Conservation (phyloP, 2,888 invertebrate genomes). For the Prosopocoilus inquinatus region DNA sequence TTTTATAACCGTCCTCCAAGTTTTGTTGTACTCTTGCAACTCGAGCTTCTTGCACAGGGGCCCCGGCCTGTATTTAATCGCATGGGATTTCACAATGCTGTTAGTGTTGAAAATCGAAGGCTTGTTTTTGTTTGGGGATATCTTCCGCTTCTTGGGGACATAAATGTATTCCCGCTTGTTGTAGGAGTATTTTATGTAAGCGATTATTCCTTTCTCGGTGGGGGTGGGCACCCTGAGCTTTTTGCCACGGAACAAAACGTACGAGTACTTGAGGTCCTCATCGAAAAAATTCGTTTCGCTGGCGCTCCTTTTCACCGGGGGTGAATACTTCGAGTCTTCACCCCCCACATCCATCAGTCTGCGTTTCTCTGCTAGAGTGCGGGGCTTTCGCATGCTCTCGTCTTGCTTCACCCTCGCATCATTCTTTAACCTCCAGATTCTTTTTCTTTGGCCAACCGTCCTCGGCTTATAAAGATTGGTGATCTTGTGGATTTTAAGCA, state of each 20-base stretch:
- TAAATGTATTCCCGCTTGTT: constrained; percentile 15
- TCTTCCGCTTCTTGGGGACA: constrained; percentile 7
- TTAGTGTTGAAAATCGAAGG: constrained; percentile 17
- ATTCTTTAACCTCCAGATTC: constrained; percentile 9
- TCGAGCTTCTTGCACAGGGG: constrained; percentile 55
- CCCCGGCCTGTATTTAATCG: constrained; percentile 57
- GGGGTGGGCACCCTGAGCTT: constrained; percentile 21
- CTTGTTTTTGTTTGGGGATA: constrained; percentile 13
- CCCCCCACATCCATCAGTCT: constrained; percentile 9
- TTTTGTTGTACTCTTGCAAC: constrained; percentile 52
- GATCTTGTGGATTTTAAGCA: constrained; percentile 9
- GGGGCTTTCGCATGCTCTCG: constrained; percentile 47
- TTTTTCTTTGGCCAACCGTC: constrained; percentile 13
- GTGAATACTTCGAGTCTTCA: constrained; percentile 1
- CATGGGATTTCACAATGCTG: constrained; percentile 36
- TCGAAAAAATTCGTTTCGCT: not conserved
- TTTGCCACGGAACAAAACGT: constrained; percentile 23
- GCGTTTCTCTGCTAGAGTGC: constrained; percentile 54
- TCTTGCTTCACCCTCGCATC: constrained; percentile 19
- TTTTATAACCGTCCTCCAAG: constrained; percentile 52
- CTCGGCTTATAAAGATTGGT: constrained; percentile 16
- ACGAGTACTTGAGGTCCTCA: constrained; percentile 8
- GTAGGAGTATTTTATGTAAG: constrained; percentile 16
- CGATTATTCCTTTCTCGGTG: constrained; percentile 16
- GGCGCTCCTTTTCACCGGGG: not conserved